Evolutionary conservation across 2,888 invertebrate species (phyloP).

Genomic region (Tubulanus polymorphus): DNA sequence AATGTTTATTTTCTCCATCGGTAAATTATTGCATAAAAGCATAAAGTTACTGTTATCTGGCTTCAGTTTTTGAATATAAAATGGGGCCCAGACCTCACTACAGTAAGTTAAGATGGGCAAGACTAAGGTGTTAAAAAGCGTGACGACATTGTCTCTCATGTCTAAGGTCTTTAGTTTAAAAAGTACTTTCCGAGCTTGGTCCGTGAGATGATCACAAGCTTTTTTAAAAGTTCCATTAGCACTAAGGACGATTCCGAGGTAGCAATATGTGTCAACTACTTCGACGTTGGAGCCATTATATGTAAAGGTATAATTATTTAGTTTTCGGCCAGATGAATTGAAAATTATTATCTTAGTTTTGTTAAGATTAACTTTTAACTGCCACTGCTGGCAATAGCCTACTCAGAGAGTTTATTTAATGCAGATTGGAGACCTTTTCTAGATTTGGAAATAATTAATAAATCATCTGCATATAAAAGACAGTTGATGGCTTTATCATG

Average conservation of each 20-base stretch:
- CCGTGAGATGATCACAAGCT: background rate
- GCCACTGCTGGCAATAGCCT: background rate
- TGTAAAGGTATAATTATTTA: background rate
- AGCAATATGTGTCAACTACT: background rate
- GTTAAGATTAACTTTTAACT: background rate
- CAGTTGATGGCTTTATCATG: background rate
- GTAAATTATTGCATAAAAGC: too few relatives aligned
- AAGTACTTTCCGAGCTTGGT: background rate
- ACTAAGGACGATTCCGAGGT: background rate
- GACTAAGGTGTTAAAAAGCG: too few relatives aligned
- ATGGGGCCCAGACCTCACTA: too few relatives aligned
- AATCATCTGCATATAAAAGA: background rate
- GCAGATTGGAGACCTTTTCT: background rate
- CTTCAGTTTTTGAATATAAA: too few relatives aligned
- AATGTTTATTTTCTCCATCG: too few relatives aligned
- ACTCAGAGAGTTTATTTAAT: background rate
- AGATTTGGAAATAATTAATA: background rate
- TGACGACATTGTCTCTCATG: too few relatives aligned
- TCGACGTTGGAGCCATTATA: background rate
- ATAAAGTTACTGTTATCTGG: too few relatives aligned
- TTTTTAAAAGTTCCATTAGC: background rate
- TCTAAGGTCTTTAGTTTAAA: conserved; percentile 53
- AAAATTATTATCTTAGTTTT: background rate
- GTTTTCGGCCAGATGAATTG: background rate
- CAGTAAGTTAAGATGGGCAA: too few relatives aligned